phyloP scores from a whole-genome alignment of 2,888 invertebrate genomes.

The Cosmorhoe ocellata region DNA sequence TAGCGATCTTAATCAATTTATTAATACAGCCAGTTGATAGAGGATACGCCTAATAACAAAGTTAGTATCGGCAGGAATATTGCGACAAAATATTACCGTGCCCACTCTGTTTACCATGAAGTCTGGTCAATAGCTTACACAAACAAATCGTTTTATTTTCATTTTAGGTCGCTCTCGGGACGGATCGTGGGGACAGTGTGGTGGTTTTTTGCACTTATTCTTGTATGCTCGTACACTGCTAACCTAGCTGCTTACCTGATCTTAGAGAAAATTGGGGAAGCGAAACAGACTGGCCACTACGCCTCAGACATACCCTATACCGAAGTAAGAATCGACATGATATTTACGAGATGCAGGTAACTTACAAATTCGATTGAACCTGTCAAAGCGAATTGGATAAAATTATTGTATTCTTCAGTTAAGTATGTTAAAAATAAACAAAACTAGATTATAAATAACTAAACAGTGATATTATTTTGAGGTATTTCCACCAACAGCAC shows the following conservation, averaged over 20 bases:
- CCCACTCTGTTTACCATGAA: too few relatives aligned
- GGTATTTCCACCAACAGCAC: too few relatives aligned
- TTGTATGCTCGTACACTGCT: constrained; percentile 99
- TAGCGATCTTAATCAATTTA: too few relatives aligned
- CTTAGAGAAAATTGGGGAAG: constrained; percentile 97
- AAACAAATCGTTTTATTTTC: not conserved
- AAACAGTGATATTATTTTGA: too few relatives aligned
- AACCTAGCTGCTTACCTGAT: constrained; percentile 99
- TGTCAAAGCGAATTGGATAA: constrained; percentile 52
- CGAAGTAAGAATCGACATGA: constrained; percentile 85
- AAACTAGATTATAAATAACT: too few relatives aligned
- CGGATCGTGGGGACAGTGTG: constrained; percentile 98
- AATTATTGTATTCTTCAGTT: too few relatives aligned
- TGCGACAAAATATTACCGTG: too few relatives aligned
- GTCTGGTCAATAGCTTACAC: too few relatives aligned
- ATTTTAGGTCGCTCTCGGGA: constrained; percentile 89
- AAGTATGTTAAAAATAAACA: too few relatives aligned
- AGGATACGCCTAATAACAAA: too few relatives aligned
- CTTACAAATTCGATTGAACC: constrained; percentile 32
- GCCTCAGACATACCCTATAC: constrained; percentile 96
- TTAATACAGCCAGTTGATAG: too few relatives aligned
- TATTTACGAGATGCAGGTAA: constrained; percentile 64
- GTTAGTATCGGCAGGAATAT: not conserved
- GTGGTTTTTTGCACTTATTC: constrained; percentile 99
- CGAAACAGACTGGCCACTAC: constrained; percentile 88